These are phyloP conservation scores for Orientallactaga sibirica DNA, from an alignment of 2,797 vertebrate species.

Conservation along the genomic window DNA sequence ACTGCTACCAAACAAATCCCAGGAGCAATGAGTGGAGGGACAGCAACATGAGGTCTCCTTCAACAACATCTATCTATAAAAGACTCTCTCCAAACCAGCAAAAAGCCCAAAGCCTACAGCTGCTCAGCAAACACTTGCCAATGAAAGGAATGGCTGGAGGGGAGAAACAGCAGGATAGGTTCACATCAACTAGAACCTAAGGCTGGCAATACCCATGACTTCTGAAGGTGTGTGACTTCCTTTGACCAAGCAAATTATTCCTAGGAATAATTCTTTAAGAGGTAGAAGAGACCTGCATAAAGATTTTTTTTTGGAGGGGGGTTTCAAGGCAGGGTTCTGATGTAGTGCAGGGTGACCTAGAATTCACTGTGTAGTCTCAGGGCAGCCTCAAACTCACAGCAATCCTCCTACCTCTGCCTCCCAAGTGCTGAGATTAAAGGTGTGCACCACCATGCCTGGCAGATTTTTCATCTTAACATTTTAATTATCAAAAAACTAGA, in stretches of 20 bases:
- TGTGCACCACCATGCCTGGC: no score
- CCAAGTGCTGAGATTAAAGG: no score
- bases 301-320: no score
- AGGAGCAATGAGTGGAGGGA: background rate
- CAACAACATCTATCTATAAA: background rate
- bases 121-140: background rate
- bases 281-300: background rate
- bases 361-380: no score
- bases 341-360: no score
- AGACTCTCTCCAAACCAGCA: background rate
- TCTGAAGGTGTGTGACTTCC: background rate
- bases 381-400: no score
- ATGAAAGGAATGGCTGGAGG: background rate
- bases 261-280: slow-evolving; percentile 49
- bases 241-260: background rate
- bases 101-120: background rate
- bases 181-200: background rate
- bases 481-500: slow-evolving; percentile 6
- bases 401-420: no score
- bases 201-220: background rate
- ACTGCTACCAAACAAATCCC: background rate
- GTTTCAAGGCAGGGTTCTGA: no score
- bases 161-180: background rate
- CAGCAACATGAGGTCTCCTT: background rate
- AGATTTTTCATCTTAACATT: slow-evolving; percentile 8